A percentile compares a stretch with the other conserved stretches of the same genome.
phyloP scores from a whole-genome alignment of 2,888 invertebrate genomes.

The Drosophila peninsularis region DNA sequence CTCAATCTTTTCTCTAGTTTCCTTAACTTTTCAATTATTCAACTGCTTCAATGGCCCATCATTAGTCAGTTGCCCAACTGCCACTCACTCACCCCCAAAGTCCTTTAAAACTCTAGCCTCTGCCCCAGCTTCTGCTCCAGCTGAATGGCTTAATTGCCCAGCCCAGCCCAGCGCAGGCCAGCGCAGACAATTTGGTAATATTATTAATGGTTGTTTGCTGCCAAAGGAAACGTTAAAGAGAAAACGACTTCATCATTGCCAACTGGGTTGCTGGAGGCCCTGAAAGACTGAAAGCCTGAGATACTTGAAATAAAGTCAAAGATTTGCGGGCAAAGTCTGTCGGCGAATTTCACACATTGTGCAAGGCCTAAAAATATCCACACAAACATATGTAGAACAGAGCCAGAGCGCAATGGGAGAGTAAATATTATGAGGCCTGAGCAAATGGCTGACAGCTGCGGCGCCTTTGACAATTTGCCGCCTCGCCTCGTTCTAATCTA shows the following conservation, averaged over 20 bases:
- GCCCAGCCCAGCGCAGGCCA: slow-evolving; percentile 6
- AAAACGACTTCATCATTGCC: slow-evolving; percentile 34
- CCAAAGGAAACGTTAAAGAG: slow-evolving; percentile 44
- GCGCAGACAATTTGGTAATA: slow-evolving; percentile 38
- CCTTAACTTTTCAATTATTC: neutral
- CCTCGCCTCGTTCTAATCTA: slow-evolving; percentile 45
- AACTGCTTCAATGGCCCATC: neutral
- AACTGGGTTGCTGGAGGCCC: slow-evolving; percentile 1
- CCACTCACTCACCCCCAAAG: neutral
- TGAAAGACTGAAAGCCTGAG: neutral
- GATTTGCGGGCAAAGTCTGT: slow-evolving; percentile 47
- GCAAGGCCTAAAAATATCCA: slow-evolving; percentile 53
- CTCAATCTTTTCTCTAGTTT: neutral
- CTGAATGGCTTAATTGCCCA: slow-evolving; percentile 51
- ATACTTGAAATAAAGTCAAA: slow-evolving; percentile 13
- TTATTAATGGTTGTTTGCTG: slow-evolving; percentile 46
- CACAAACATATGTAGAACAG: slow-evolving; percentile 11
- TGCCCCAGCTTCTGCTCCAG: neutral
- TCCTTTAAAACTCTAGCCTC: neutral
- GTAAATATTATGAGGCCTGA: slow-evolving; percentile 59
- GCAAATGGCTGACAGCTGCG: slow-evolving; percentile 68
- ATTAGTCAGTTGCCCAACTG: neutral
- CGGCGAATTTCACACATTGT: slow-evolving; percentile 72
- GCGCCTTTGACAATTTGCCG: slow-evolving; percentile 75
- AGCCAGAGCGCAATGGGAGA: slow-evolving; percentile 28